Conservation (phyloP, 2,113 vertebrate species). For the Spilogale gracilis region DNA sequence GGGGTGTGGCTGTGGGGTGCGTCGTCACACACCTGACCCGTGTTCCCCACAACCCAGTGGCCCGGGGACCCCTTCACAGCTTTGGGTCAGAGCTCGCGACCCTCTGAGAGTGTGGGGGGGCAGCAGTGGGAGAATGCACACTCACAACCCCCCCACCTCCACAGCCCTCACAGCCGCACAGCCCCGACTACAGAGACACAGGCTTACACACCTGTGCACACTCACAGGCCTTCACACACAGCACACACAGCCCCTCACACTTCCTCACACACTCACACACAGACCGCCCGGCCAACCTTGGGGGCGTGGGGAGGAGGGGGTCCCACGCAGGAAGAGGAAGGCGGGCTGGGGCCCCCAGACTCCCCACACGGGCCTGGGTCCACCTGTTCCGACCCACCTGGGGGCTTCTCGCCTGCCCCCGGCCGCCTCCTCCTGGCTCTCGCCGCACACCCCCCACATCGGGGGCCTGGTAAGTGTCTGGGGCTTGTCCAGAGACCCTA, state of each 20-base stretch:
- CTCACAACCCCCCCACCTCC: accelerated
- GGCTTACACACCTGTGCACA: background rate
- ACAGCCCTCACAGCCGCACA: too few relatives aligned
- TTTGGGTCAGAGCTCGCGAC: accelerated
- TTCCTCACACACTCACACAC: background rate
- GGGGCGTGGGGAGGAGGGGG: background rate
- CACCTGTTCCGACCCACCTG: accelerated
- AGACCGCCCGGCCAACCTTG: accelerated
- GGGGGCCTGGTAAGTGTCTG: background rate
- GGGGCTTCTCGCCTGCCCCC: background rate
- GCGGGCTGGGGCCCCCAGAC: background rate
- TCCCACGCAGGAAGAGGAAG: background rate
- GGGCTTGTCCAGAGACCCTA: background rate
- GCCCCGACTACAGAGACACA: background rate
- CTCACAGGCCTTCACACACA: background rate
- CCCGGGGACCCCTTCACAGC: background rate
- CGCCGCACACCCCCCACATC: accelerated
- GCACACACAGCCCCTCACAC: background rate
- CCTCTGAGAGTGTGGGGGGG: too few relatives aligned
- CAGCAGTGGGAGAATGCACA: background rate
- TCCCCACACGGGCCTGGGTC: background rate
- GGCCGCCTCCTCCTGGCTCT: background rate
- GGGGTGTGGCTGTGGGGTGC: background rate
- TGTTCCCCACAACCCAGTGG: background rate
- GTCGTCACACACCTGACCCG: background rate